A percentile compares a stretch with the other conserved stretches of the same genome.
Conservation (phyloP, 2,888 invertebrate species). For the Exephanes ischioxanthus region DNA sequence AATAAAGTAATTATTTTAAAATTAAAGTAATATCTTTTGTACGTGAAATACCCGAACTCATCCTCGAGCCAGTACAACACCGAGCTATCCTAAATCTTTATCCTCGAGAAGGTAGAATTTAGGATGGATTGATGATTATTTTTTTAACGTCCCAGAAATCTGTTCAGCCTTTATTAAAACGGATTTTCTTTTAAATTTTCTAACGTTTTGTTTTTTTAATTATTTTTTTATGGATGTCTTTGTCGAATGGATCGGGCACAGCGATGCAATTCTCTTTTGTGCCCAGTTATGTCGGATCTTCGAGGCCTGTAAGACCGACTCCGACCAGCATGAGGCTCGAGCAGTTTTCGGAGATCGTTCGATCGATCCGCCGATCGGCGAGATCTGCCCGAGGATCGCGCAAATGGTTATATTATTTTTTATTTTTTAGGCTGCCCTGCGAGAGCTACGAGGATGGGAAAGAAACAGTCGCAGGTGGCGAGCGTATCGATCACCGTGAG, state of each 20-base stretch:
- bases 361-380: slow-evolving; percentile 23
- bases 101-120: neutral
- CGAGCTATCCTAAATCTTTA: no score
- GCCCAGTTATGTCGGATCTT: neutral
- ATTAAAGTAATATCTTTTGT: no score
- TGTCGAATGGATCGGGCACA: neutral
- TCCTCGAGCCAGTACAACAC: no score
- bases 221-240: neutral
- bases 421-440: neutral
- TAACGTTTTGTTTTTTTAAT: neutral
- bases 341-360: slow-evolving; percentile 19
- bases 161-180: neutral
- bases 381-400: neutral
- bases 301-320: neutral
- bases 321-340: neutral
- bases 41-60: no score
- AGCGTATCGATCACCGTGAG: slow-evolving; percentile 61
- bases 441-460: slow-evolving; percentile 25
- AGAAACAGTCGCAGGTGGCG: slow-evolving; percentile 54
- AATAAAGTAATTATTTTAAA: no score
- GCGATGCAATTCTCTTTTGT: neutral
- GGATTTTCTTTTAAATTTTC: neutral
- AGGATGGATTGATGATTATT: neutral
- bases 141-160: neutral
- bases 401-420: slow-evolving; percentile 2